These are phyloP conservation scores for Gambusia holbrooki DNA, from an alignment of 2,113 vertebrate species.

Conservation along the genomic window DNA sequence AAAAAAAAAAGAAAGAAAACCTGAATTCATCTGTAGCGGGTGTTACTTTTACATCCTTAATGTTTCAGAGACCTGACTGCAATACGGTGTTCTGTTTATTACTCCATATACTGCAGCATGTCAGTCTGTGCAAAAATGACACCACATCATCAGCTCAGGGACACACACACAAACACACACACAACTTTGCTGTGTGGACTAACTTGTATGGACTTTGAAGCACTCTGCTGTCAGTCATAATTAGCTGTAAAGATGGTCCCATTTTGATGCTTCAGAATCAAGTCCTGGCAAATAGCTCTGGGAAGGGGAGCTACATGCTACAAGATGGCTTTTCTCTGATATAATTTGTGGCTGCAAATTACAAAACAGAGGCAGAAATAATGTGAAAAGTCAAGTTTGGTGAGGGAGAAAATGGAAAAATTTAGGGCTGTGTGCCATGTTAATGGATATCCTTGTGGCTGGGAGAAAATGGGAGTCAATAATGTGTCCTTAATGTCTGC, in stretches of 20 bases:
- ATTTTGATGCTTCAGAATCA: conserved; percentile 85
- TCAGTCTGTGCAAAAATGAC: no score
- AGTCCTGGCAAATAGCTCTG: conserved; percentile 80
- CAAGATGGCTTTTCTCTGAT: conserved; percentile 83
- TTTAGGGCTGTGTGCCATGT: conserved; percentile 82
- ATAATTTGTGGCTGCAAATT: conserved; percentile 84
- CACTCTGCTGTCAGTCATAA: conserved; percentile 79
- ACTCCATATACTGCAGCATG: no score
- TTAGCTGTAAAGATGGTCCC: conserved; percentile 80
- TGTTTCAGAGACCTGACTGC: no score
- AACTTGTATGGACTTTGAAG: conserved; percentile 77
- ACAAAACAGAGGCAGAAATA: conserved; percentile 86
- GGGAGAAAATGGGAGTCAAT: conserved; percentile 78
- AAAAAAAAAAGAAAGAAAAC: no score
- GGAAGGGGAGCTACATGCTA: conserved; percentile 76
- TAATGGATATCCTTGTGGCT: conserved; percentile 82
- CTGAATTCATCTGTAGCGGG: no score
- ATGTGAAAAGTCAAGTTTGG: conserved; percentile 84
- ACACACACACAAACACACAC: conserved; percentile 3
- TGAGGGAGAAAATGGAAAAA: conserved; percentile 87
- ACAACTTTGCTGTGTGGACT: conserved; percentile 66
- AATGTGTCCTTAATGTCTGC: conserved; percentile 82
- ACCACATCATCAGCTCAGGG: no score
- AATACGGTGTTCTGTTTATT: no score
- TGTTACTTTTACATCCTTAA: no score